Conservation (phyloP, 2,113 vertebrate genomes). For the Entelurus aequoreus region DNA sequence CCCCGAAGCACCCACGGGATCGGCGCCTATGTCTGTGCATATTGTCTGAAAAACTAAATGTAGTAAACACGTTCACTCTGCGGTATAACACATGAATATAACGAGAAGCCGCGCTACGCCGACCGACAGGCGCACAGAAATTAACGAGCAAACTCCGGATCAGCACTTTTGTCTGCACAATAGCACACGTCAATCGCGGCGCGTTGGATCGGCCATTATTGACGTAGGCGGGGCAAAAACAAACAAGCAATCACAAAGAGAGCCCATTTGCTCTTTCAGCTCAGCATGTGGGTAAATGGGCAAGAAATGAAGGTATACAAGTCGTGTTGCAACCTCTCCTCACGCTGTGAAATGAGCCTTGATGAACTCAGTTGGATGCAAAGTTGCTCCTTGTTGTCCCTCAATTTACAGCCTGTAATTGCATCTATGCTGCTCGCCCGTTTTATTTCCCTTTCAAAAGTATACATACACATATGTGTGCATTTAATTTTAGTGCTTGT, state of each 20-base stretch:
- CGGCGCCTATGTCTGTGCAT: too few species aligned
- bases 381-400: constrained; percentile 4
- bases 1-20: too few species aligned
- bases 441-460: constrained; percentile 4
- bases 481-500: too few species aligned
- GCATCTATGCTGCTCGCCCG: constrained; percentile 4
- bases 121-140: neutral
- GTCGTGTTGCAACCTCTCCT: constrained; percentile 4
- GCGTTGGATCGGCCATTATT: neutral
- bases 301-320: constrained; percentile 31
- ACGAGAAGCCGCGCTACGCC: neutral
- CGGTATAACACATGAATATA: neutral
- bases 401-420: constrained; percentile 16
- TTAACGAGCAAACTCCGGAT: neutral
- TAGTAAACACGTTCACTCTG: too few species aligned
- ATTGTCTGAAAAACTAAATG: too few species aligned
- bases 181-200: neutral
- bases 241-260: neutral
- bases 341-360: constrained; percentile 14
- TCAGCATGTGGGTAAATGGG: constrained; percentile 7
- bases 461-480: neutral
- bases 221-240: neutral
- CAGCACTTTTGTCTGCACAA: neutral
- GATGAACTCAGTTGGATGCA: neutral
- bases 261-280: constrained; percentile 5